Conservation (phyloP, 30 jellyfish, hydroid and myxozoan species). For the Cassiopea andromeda region DNA sequence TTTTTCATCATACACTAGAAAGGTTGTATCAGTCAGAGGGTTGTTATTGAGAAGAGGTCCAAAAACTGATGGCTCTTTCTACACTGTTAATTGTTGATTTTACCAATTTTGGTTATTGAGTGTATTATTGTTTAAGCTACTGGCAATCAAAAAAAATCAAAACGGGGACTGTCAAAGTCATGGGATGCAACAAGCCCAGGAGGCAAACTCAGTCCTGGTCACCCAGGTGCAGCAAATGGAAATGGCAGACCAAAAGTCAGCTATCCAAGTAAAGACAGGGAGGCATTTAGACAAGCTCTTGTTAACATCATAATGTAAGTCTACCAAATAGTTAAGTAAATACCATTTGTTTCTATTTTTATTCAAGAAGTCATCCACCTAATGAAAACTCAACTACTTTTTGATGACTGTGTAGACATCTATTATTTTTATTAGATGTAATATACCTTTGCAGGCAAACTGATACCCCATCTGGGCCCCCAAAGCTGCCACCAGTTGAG, state of each 20-base stretch:
- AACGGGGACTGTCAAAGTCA: constrained; percentile 37
- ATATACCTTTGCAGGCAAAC: constrained; percentile 69
- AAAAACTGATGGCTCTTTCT: no score
- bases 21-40: no score
- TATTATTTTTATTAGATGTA: no score
- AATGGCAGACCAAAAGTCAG: constrained; percentile 71
- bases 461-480: constrained; percentile 88
- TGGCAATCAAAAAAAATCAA: constrained; percentile 48
- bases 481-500: constrained; percentile 81
- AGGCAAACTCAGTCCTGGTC: constrained; percentile 54
- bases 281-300: constrained; percentile 90
- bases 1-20: no score
- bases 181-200: constrained; percentile 41
- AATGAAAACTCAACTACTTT: background rate
- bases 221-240: constrained; percentile 29
- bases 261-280: constrained; percentile 88
- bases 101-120: background rate
- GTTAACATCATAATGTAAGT: constrained; percentile 90
- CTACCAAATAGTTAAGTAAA: background rate
- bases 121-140: background rate
- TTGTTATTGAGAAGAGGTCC: no score
- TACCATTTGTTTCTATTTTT: no score
- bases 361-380: background rate
- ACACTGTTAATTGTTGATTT: background rate
- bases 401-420: no score